Conservation (phyloP, 2,888 invertebrate genomes). For the Phorcus lineatus region DNA sequence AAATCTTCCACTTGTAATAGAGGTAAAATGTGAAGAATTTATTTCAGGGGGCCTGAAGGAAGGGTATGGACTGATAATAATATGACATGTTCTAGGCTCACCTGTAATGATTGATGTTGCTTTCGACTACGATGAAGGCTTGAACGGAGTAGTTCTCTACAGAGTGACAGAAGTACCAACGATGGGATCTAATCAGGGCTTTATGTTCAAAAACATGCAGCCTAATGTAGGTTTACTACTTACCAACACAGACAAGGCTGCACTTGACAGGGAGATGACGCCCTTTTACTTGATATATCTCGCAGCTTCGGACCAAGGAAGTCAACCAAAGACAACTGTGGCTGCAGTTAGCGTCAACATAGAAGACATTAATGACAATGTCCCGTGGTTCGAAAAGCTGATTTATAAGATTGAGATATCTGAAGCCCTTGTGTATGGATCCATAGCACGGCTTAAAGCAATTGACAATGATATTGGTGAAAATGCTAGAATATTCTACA, state of each 20-base stretch:
- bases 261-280: slow-evolving; percentile 67
- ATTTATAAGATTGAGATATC: slow-evolving; percentile 54
- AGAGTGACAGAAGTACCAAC: slow-evolving; percentile 54
- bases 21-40: too few species aligned
- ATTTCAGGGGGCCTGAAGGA: too few species aligned
- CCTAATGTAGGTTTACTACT: slow-evolving; percentile 61
- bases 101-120: slow-evolving; percentile 80
- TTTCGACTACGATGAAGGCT: slow-evolving; percentile 96
- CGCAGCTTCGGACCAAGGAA: slow-evolving; percentile 87
- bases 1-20: too few species aligned
- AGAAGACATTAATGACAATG: slow-evolving; percentile 76
- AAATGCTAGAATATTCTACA: slow-evolving; percentile 95
- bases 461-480: slow-evolving; percentile 76
- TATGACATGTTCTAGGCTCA: slow-evolving; percentile 24
- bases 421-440: slow-evolving; percentile 58
- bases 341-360: slow-evolving; percentile 75
- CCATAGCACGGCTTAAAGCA: slow-evolving; percentile 60
- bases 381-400: slow-evolving; percentile 70
- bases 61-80: too few species aligned
- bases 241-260: slow-evolving; percentile 54
- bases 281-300: slow-evolving; percentile 91
- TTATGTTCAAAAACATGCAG: slow-evolving; percentile 60
- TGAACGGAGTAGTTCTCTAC: slow-evolving; percentile 83
- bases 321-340: slow-evolving; percentile 38
- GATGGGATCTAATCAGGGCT: slow-evolving; percentile 23